A percentile compares a stretch with the other conserved stretches of the same genome.
Evolutionary conservation across 2,797 vertebrate species (phyloP).

Genomic region (Nyctalus aviator): DNA sequence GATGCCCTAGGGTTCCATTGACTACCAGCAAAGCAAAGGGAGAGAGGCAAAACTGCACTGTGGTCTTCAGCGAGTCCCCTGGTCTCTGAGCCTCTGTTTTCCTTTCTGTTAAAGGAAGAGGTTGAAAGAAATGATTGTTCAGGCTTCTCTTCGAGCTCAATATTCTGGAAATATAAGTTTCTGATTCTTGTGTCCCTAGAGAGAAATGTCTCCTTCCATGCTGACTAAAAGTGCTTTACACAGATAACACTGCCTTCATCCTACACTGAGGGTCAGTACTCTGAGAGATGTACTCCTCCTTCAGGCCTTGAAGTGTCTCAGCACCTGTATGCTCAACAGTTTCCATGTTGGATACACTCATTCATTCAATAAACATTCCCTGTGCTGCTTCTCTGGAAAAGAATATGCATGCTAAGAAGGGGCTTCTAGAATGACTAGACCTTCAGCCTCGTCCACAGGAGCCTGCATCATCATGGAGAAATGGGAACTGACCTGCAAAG

Average conservation of each 20-base stretch:
- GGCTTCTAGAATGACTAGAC: neutral
- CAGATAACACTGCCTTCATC: neutral
- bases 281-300: neutral
- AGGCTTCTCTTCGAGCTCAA: neutral
- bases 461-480: neutral
- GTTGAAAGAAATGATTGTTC: neutral
- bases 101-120: neutral
- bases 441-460: neutral
- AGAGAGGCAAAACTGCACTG: neutral
- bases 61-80: neutral
- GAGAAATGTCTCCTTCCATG: neutral
- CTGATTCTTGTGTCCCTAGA: neutral
- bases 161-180: neutral
- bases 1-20: neutral
- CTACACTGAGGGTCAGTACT: neutral
- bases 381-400: neutral
- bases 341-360: neutral
- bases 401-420: neutral
- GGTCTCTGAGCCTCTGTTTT: neutral
- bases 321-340: neutral
- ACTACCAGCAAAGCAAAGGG: neutral
- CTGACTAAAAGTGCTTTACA: neutral
- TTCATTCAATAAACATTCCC: neutral
- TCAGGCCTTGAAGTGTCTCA: neutral
- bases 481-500: neutral